Base-by-base conservation (phyloP, 2,797 vertebrate species). In the Remorina albescens region DNA sequence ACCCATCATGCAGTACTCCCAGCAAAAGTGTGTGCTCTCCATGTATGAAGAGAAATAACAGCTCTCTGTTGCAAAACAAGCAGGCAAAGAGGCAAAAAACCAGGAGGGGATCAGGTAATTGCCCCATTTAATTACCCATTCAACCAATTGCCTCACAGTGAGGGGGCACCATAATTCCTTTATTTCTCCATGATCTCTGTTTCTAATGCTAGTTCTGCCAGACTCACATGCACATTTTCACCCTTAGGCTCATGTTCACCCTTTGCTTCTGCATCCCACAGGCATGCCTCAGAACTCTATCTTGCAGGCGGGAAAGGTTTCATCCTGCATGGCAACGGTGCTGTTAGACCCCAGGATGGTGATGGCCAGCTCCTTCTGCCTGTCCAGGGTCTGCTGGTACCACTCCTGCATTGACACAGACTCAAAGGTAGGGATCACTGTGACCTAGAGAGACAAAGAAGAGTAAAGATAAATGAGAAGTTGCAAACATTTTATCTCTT, bases 291-390 rank as follows among this genome's bases (percentile, higher is more conserved):
- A 98, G 91, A 99, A 99, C 89, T 99, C 97, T 83, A 99, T 96
- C 93, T 99, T 99, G 94, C 98, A 99, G 70, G 98, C 97, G 0
- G 97, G 97, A 86, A 99, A 99, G 72, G 97, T 97, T 87, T 99
- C 98, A 0, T 97, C 98, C 92, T 99, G 97, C 97, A 99, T 99
- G 82, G 96, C 96, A 26, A 99, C 98, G 0, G 97, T 98, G 93
- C 97, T 98, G 95, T 96, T 97, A 78, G 96, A 98, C 25, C 92
- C 92, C 70, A 93, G 84, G 28, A 93, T 90, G 0, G 86, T 90
- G 81, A 93, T 87, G 67, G 71, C 83, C 49, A 91, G 86, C 81
- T 92, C 90, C 83, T 59, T 85, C 90, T 97, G 97, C 59, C 84
- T 89, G 6, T 95, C 94, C 18, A 96, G 94, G 0, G 97, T 98